Conservation (phyloP, 2,113 vertebrate species). For the Muscicapa adusta region DNA sequence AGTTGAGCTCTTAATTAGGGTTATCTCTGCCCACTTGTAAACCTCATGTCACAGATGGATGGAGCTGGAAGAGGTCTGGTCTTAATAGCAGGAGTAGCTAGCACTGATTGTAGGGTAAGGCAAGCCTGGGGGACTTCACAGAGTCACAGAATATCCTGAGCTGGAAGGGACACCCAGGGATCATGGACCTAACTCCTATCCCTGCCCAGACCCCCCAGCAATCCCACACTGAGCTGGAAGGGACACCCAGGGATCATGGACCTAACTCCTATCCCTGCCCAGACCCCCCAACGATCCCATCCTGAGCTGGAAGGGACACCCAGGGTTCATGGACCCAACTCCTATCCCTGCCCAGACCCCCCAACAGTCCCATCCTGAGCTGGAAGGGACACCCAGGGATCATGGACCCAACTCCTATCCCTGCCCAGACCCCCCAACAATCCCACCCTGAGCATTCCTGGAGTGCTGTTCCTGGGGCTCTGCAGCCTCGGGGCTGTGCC, state of each 20-base stretch:
- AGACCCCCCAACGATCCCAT: not conserved
- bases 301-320: not conserved
- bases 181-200: rapidly evolving
- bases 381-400: not conserved
- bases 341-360: not conserved
- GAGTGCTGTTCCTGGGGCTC: not conserved
- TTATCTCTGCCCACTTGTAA: not conserved
- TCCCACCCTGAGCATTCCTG: not conserved
- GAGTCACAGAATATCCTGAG: not conserved
- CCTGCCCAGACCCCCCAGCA: not conserved
- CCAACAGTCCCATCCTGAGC: not conserved
- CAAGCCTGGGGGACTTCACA: not conserved
- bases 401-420: rapidly evolving
- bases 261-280: rapidly evolving
- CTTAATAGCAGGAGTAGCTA: not conserved
- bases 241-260: not conserved
- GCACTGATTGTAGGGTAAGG: not conserved
- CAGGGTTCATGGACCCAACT: not conserved
- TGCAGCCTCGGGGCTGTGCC: not conserved
- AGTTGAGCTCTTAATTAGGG: not conserved
- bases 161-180: not conserved
- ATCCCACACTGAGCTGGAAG: not conserved
- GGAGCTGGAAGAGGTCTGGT: not conserved
- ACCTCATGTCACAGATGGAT: not conserved
- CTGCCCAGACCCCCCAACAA: not conserved